Evolutionary conservation across 1,140 invertebrate species (phyloP).

Genomic region (Drosophila simulans): DNA sequence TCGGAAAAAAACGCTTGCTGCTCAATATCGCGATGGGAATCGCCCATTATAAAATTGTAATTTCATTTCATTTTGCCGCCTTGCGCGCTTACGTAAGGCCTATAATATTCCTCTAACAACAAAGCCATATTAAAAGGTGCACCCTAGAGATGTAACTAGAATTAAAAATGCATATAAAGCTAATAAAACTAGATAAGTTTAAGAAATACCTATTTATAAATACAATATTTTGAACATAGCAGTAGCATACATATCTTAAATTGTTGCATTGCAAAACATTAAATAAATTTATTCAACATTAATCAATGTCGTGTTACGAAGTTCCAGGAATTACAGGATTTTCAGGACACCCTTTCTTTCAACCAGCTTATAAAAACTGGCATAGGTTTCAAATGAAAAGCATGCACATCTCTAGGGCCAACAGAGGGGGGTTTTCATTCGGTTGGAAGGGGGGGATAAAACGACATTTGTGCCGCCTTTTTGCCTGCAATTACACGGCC

Average conservation of each 20-base stretch:
- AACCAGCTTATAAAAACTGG: too few species aligned
- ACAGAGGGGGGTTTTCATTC: conserved; percentile 3
- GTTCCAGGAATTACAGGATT: too few species aligned
- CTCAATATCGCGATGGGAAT: conserved; percentile 72
- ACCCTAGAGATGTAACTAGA: conserved; percentile 28
- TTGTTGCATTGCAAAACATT: too few species aligned
- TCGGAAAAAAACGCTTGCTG: neutral
- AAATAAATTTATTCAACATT: too few species aligned
- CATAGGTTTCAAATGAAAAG: neutral
- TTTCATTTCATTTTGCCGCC: conserved; percentile 79
- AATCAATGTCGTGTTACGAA: too few species aligned
- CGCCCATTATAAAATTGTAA: conserved; percentile 73
- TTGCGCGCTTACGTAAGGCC: conserved; percentile 73
- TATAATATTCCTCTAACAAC: conserved; percentile 38
- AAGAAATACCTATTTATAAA: neutral
- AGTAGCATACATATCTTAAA: too few species aligned
- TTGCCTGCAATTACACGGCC: conserved; percentile 78
- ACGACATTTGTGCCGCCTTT: conserved; percentile 79
- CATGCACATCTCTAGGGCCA: conserved; percentile 19
- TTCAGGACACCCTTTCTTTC: too few species aligned
- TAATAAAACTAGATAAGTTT: neutral
- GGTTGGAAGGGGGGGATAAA: conserved; percentile 37
- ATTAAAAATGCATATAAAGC: neutral
- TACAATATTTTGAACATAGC: too few species aligned
- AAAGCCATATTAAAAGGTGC: conserved; percentile 24